These are phyloP conservation scores for Prolemur simus DNA, from an alignment of 2,113 vertebrate genomes.

Conservation along the genomic window DNA sequence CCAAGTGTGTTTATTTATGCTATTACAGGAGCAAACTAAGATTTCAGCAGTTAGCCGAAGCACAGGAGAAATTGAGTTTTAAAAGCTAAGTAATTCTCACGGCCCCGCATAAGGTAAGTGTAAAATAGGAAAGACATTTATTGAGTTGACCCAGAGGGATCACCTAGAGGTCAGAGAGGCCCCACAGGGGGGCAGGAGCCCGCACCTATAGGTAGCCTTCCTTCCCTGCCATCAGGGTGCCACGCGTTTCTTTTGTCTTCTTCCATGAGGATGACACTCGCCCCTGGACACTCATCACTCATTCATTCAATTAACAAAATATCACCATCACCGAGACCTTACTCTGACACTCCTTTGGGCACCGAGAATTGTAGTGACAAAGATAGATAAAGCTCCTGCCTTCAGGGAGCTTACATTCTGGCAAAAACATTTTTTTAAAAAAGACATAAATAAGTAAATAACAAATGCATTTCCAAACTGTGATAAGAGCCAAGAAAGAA, in stretches of 20 bases:
- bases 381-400: neutral
- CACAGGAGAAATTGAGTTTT: neutral
- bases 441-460: neutral
- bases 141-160: neutral
- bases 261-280: neutral
- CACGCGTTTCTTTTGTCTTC: neutral
- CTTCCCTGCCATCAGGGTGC: neutral
- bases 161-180: neutral
- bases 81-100: neutral
- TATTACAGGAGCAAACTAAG: neutral
- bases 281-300: neutral
- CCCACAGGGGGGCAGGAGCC: neutral
- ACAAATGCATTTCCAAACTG: neutral
- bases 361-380: neutral
- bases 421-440: neutral
- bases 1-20: constrained; percentile 8
- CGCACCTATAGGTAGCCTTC: neutral
- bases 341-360: neutral
- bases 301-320: neutral
- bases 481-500: neutral
- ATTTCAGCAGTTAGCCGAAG: neutral
- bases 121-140: neutral
- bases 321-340: neutral
- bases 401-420: neutral
- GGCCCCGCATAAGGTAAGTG: neutral